phyloP scores from a whole-genome alignment of 53 echinoderm and acorn worm species.

The Echinometra lucunter region DNA sequence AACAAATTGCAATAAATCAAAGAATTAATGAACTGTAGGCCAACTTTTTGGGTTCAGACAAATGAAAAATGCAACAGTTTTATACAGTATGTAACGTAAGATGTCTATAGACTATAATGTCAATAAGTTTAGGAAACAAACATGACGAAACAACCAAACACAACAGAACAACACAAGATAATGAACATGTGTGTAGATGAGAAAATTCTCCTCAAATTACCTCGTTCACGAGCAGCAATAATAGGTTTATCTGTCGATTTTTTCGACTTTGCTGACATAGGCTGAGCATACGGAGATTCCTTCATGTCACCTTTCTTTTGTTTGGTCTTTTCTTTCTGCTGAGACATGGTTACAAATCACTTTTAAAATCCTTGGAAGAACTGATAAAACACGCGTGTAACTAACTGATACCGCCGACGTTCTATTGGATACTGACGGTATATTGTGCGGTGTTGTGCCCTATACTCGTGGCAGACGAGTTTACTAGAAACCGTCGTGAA shows the following conservation, averaged over 20 bases:
- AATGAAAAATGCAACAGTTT: too few species aligned
- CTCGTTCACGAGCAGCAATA: constrained; percentile 96
- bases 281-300: constrained; percentile 70
- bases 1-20: too few species aligned
- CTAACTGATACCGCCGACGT: not conserved
- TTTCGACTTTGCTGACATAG: constrained; percentile 65
- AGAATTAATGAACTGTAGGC: too few species aligned
- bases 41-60: too few species aligned
- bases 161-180: too few species aligned
- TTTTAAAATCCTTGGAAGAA: not conserved
- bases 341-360: constrained; percentile 53
- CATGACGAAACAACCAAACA: too few species aligned
- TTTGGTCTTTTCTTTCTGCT: constrained; percentile 66
- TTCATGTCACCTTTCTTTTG: constrained; percentile 56
- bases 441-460: not conserved
- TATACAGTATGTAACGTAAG: too few species aligned
- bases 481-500: constrained; percentile 40
- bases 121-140: too few species aligned
- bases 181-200: too few species aligned
- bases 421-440: constrained; percentile 9
- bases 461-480: constrained; percentile 3
- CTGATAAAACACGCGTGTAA: not conserved
- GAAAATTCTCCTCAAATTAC: constrained; percentile 65
- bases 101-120: too few species aligned
- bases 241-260: constrained; percentile 76